phyloP scores from a whole-genome alignment of 2,888 invertebrate genomes.

The Oeneis ivallda region DNA sequence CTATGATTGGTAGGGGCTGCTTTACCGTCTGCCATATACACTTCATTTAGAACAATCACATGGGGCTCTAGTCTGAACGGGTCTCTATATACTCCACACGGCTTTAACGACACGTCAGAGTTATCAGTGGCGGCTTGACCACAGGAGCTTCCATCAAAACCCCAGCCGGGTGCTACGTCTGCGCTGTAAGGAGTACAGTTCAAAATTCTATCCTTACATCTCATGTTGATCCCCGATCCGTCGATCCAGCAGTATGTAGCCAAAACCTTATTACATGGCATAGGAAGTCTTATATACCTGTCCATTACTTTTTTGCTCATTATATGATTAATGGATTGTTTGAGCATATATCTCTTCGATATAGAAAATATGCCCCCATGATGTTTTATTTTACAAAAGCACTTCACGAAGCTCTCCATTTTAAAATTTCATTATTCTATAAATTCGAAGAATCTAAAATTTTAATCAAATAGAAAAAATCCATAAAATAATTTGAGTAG shows the following conservation, averaged over 20 bases:
- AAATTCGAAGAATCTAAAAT: neutral
- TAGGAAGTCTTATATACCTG: constrained; percentile 80
- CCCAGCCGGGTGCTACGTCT: constrained; percentile 87
- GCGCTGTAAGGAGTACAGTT: constrained; percentile 82
- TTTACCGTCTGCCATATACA: constrained; percentile 86
- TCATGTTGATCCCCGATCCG: constrained; percentile 86
- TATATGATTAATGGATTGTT: constrained; percentile 71
- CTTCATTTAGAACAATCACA: constrained; percentile 92
- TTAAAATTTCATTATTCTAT: constrained; percentile 13
- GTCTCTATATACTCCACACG: constrained; percentile 93
- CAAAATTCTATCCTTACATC: constrained; percentile 86
- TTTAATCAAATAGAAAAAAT: neutral
- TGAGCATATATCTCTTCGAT: constrained; percentile 55
- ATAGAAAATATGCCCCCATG: constrained; percentile 29
- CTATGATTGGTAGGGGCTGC: constrained; percentile 89
- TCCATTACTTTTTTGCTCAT: constrained; percentile 74
- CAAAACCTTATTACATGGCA: constrained; percentile 82
- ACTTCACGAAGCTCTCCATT: constrained; percentile 41
- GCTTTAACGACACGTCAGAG: constrained; percentile 94
- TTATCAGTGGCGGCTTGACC: constrained; percentile 91
- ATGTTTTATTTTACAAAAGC: constrained; percentile 37
- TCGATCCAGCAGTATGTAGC: constrained; percentile 91
- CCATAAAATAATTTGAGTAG: neutral
- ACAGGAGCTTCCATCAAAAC: constrained; percentile 95
- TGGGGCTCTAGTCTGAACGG: constrained; percentile 95